Percentiles rank a stretch among this genome's conserved stretches.
Conservation (phyloP, 2,888 invertebrate species). For the Trachelus iudaicus region DNA sequence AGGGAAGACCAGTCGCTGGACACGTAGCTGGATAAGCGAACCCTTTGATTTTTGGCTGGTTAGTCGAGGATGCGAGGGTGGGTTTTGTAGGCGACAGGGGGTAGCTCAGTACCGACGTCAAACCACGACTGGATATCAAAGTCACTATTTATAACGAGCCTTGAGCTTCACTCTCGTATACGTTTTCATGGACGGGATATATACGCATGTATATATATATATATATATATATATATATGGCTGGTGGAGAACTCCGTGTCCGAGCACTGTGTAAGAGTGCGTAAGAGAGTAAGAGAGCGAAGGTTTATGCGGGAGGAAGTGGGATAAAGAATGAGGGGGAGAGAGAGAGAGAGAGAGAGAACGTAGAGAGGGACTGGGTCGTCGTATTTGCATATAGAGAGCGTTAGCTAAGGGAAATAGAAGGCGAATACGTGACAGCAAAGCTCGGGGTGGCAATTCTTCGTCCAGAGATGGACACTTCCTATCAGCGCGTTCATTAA, state of each 20-base stretch:
- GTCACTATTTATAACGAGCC: constrained; percentile 60
- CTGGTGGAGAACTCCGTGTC: not conserved
- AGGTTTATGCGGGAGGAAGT: not conserved
- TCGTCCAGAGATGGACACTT: constrained; percentile 58
- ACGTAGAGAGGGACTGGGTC: constrained; percentile 9
- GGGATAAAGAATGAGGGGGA: constrained; percentile 10
- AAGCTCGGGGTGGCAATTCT: constrained; percentile 55
- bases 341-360: not conserved
- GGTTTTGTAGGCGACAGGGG: constrained; percentile 36
- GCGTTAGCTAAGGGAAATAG: constrained; percentile 65
- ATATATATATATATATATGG: not conserved
- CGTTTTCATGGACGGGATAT: not conserved
- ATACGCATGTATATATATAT: not conserved
- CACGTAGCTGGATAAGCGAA: constrained; percentile 11
- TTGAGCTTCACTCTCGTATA: not conserved
- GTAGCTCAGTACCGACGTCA: constrained; percentile 43
- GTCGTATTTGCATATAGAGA: constrained; percentile 65
- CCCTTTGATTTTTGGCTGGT: constrained; percentile 56
- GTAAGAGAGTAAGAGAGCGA: not conserved
- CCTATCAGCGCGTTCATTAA: constrained; percentile 61
- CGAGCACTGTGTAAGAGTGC: not conserved
- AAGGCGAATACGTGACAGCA: constrained; percentile 63
- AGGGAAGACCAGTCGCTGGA: not conserved
- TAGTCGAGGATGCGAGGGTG: not conserved
- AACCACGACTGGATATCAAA: constrained; percentile 59